Evolutionary conservation across 2,797 vertebrate genomes (phyloP).

Genomic region (Micropoecilia bifurca): DNA sequence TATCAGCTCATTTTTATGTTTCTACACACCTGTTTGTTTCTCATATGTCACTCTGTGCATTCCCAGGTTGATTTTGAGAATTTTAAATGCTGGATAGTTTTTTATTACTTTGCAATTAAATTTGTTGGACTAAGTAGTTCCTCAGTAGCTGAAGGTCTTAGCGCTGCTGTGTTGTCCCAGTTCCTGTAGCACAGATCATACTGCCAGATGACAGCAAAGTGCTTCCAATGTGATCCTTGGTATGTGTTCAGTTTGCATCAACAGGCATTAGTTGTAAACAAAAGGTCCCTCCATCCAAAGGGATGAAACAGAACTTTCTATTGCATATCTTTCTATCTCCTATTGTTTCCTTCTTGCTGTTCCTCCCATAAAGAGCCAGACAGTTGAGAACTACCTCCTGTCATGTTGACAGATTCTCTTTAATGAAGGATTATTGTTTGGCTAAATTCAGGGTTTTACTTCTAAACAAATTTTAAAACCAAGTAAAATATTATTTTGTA

Average conservation of each 20-base stretch:
- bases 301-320: neutral
- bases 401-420: neutral
- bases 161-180: neutral
- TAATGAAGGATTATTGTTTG: neutral
- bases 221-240: neutral
- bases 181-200: neutral
- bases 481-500: neutral
- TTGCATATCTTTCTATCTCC: neutral
- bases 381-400: neutral
- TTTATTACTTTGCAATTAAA: neutral
- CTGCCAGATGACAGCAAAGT: neutral
- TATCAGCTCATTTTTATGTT: conserved; percentile 23
- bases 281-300: neutral
- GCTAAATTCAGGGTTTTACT: neutral
- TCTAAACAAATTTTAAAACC: neutral
- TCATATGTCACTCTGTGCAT: neutral
- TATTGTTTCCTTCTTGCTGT: neutral
- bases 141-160: neutral
- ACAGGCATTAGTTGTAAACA: neutral
- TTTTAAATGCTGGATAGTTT: neutral
- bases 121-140: neutral
- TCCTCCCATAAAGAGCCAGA: neutral
- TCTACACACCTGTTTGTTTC: neutral
- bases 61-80: neutral
- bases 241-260: neutral